Percentiles rank a stretch among this genome's conserved stretches.
phyloP scores from a whole-genome alignment of 2,888 invertebrate genomes.

The Argyra leucocephala region DNA sequence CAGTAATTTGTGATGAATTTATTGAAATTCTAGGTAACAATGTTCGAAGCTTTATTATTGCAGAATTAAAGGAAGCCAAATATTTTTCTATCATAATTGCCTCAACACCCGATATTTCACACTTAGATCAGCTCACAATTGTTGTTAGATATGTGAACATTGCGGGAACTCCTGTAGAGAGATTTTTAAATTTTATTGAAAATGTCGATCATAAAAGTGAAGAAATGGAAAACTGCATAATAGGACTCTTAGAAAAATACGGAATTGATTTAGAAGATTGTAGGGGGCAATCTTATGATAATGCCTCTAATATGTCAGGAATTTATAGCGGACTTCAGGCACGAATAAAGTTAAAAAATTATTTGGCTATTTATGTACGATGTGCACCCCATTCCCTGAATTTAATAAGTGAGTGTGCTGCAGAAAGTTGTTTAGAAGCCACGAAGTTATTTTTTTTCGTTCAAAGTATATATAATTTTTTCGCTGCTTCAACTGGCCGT shows the following conservation, averaged over 20 bases:
- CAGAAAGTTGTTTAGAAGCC: conserved; percentile 12
- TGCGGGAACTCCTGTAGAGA: too few relatives aligned
- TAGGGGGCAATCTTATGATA: conserved; percentile 27
- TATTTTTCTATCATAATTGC: conserved; percentile 10
- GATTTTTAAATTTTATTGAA: conserved; percentile 11
- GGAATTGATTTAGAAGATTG: conserved; percentile 21
- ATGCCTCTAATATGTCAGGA: conserved; percentile 32
- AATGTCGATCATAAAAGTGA: conserved; percentile 13
- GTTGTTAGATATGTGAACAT: too few relatives aligned
- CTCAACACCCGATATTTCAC: too few relatives aligned
- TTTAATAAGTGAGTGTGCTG: conserved; percentile 28
- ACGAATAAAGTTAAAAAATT: conserved; percentile 28
- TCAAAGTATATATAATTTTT: conserved; percentile 11
- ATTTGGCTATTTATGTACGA: conserved; percentile 30
- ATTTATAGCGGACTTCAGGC: conserved; percentile 30
- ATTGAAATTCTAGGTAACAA: conserved; percentile 7
- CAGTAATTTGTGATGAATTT: conserved; percentile 11
- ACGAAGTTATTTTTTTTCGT: conserved; percentile 5
- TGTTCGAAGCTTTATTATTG: conserved; percentile 5
- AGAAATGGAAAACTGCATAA: conserved; percentile 11
- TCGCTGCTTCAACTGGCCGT: conserved; percentile 10
- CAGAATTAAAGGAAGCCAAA: conserved; percentile 8
- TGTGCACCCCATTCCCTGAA: conserved; percentile 30
- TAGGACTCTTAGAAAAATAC: not conserved
- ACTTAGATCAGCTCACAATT: too few relatives aligned